A percentile compares a stretch with the other conserved stretches of the same genome.
These are phyloP conservation scores for Sprattus sprattus DNA, from an alignment of 2,113 vertebrate species.

Conservation along the genomic window DNA sequence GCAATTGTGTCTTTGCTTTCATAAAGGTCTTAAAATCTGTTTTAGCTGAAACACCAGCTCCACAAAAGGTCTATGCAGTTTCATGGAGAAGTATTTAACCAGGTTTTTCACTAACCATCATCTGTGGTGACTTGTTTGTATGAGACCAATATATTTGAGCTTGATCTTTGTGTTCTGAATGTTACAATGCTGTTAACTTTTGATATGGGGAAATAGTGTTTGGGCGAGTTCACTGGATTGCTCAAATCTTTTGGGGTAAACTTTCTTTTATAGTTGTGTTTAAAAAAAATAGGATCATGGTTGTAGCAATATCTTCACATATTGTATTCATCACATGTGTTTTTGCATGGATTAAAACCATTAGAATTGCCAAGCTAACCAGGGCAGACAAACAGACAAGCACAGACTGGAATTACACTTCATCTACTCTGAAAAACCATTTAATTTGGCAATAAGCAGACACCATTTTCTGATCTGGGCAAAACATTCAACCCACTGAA, in stretches of 20 bases:
- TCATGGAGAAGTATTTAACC: not conserved
- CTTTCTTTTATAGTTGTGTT: not conserved
- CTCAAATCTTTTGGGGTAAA: not conserved
- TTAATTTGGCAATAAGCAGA: not conserved
- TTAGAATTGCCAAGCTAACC: not conserved
- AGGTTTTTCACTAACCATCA: not conserved
- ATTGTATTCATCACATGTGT: not conserved
- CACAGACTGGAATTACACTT: not conserved
- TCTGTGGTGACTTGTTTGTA: not conserved
- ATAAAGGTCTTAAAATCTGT: not conserved
- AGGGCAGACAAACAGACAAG: not conserved
- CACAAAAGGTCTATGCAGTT: not conserved
- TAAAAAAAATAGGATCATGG: not conserved
- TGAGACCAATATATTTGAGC: not conserved
- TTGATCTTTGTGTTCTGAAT: too few relatives aligned
- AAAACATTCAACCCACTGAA: slow-evolving; percentile 7
- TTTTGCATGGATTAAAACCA: not conserved
- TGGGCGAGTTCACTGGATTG: not conserved
- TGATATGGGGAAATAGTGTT: not conserved
- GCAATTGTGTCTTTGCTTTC: not conserved
- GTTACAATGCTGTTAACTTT: too few relatives aligned
- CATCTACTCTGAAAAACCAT: not conserved
- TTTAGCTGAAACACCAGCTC: not conserved
- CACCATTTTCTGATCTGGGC: not conserved
- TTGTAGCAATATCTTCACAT: not conserved